Base-by-base conservation (phyloP, 2,888 invertebrate species). In the Drosophila aldrichi region DNA sequence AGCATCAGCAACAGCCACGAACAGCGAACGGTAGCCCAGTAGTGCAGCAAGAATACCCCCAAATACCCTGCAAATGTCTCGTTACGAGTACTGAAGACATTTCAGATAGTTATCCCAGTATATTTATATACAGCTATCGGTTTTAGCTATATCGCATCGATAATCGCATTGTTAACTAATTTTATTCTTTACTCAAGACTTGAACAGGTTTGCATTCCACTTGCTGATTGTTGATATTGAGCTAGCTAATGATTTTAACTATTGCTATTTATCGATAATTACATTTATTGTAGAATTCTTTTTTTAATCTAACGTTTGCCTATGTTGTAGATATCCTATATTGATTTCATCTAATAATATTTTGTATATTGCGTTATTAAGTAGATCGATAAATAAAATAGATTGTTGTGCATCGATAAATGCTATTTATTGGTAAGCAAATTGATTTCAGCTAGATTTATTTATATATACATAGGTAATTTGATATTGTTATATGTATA, bases 1-100 rank as follows among this genome's bases (percentile, higher is more conserved):
- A 74, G 70, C 85, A 76, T 49, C 72, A 67, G 41, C 65, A 51
- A 36, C 86, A 66, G 12, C 34, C 29, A 48, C 65, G 44, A 25
- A 52, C 22, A 54, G 54, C 54, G 25, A 54, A 54, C 54, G 38
- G 54, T 54, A 54, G 54, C 54, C 12, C 54, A 38, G 25, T 25
- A 38, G 49, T 16, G 16, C n/a, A 40, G 40, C 59, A 51, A 20
- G 18, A 59, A 29, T 20, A 43, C 46, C 16, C 58, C 54, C 8
- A 34, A 40, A 73, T 73, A 74, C 68, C 56, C 68, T 67, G 40
- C 10, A 61, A 54, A 10, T 52, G 9, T 16, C 49, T 49, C 18
- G 6, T 18, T 32, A 1, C 18, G 12, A 18, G 1, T 49, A 10
- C 34, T 9, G 20, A 34, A 14, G 8, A 14, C 20, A 20, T 4